These are phyloP conservation scores for Mesaphorura yosii DNA, from an alignment of 1,140 invertebrate genomes.

Conservation along the genomic window DNA sequence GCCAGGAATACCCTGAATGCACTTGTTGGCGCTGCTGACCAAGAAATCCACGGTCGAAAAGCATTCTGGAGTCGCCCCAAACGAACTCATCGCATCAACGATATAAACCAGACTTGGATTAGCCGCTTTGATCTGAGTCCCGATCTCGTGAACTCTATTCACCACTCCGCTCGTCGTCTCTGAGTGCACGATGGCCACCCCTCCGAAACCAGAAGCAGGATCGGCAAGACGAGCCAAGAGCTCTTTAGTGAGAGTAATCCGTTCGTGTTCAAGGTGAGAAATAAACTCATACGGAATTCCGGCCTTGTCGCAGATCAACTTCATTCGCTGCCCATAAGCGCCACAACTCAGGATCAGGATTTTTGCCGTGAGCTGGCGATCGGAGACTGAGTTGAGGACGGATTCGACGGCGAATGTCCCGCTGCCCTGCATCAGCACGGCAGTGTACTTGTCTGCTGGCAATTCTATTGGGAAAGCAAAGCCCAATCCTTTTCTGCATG, in stretches of 20 bases:
- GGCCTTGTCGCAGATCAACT: slow-evolving; percentile 37
- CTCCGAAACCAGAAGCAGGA: slow-evolving; percentile 32
- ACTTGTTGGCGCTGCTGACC: slow-evolving; percentile 45
- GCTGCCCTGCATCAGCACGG: slow-evolving; percentile 42
- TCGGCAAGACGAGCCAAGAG: slow-evolving; percentile 27
- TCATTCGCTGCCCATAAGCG: slow-evolving; percentile 42
- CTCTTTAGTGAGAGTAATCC: slow-evolving; percentile 33
- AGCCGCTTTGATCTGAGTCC: slow-evolving; percentile 34
- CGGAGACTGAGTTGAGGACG: slow-evolving; percentile 37
- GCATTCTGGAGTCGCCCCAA: slow-evolving; percentile 41
- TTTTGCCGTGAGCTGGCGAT: slow-evolving; percentile 30
- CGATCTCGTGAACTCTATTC: slow-evolving; percentile 40
- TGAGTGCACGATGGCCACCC: slow-evolving; percentile 41
- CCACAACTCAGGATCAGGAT: slow-evolving; percentile 41
- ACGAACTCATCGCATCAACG: slow-evolving; percentile 46
- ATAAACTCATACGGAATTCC: slow-evolving; percentile 34
- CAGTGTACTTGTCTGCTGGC: slow-evolving; percentile 34
- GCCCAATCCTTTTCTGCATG: neutral
- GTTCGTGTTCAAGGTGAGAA: slow-evolving; percentile 37
- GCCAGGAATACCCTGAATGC: slow-evolving; percentile 44
- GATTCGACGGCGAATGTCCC: slow-evolving; percentile 43
- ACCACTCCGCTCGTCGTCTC: slow-evolving; percentile 43
- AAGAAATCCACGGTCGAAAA: slow-evolving; percentile 38
- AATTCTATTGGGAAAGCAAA: slow-evolving; percentile 33
- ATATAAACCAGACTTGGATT: slow-evolving; percentile 36